Conservation (phyloP, 2,888 invertebrate genomes). For the Scaptomyza tumidula region DNA sequence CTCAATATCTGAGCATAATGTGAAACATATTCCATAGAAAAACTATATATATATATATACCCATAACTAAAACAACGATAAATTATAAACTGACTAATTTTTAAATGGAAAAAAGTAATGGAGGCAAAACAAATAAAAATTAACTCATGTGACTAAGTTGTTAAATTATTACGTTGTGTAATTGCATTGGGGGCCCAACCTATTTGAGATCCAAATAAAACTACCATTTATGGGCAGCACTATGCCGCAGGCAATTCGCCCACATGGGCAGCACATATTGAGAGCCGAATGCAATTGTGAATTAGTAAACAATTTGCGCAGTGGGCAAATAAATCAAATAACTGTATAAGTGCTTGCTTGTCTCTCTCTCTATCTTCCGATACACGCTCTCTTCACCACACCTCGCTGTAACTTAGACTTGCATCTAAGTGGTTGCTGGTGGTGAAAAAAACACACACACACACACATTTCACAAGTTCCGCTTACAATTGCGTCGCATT, state of each 20-base stretch:
- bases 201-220: constrained; percentile 31
- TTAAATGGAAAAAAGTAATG: no score
- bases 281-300: constrained; percentile 32
- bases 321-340: constrained; percentile 17
- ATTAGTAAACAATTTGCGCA: constrained; percentile 68
- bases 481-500: constrained; percentile 52
- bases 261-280: constrained; percentile 27
- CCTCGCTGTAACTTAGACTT: constrained; percentile 1
- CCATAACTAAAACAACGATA: no score
- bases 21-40: no score
- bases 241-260: constrained; percentile 12
- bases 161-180: background rate
- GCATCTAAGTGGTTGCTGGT: constrained; percentile 16
- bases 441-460: background rate
- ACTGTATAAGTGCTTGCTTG: background rate
- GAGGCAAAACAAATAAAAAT: no score
- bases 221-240: constrained; percentile 13
- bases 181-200: constrained; percentile 12
- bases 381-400: background rate
- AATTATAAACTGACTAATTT: no score
- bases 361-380: background rate
- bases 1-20: no score
- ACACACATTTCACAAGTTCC: constrained; percentile 63
- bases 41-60: no score
- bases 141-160: background rate